These are phyloP conservation scores for Plebejus anna DNA, from an alignment of 2,888 invertebrate genomes.

Conservation along the genomic window DNA sequence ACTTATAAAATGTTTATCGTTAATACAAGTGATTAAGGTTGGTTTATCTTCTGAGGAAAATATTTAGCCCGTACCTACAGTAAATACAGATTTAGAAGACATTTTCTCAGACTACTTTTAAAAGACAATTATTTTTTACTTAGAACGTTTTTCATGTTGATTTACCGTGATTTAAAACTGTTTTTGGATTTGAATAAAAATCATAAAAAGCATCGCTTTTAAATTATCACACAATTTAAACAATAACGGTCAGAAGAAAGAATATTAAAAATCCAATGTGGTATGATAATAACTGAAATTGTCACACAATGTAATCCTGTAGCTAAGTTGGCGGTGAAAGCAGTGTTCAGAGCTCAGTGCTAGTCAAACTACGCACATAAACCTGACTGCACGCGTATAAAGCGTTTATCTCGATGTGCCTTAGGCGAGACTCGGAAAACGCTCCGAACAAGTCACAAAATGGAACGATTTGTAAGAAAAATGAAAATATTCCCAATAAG, in stretches of 20 bases:
- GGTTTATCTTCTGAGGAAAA: too few species aligned
- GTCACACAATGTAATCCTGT: constrained; percentile 12
- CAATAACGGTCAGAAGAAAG: neutral
- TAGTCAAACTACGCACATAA: constrained; percentile 63
- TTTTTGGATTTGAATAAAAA: too few species aligned
- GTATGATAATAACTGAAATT: neutral
- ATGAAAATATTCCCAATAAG: too few species aligned
- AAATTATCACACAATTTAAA: neutral
- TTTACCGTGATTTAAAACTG: too few species aligned
- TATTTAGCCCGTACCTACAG: too few species aligned
- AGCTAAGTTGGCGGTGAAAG: constrained; percentile 14
- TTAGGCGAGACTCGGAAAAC: constrained; percentile 53
- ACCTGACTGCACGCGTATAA: constrained; percentile 59
- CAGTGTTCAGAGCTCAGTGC: constrained; percentile 38
- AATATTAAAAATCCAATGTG: neutral
- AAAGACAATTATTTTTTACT: too few species aligned
- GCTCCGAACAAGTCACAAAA: constrained; percentile 36
- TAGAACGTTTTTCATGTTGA: too few species aligned
- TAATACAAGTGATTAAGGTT: too few species aligned
- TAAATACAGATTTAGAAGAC: too few species aligned
- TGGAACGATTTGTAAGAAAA: neutral
- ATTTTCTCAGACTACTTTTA: too few species aligned
- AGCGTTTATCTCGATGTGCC: constrained; percentile 67
- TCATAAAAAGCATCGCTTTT: too few species aligned
- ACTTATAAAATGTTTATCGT: too few species aligned